Evolutionary conservation across 2,888 invertebrate species (phyloP), one percentile per base, ranked within the genome.

Genomic region (Phortica okadai): DNA sequence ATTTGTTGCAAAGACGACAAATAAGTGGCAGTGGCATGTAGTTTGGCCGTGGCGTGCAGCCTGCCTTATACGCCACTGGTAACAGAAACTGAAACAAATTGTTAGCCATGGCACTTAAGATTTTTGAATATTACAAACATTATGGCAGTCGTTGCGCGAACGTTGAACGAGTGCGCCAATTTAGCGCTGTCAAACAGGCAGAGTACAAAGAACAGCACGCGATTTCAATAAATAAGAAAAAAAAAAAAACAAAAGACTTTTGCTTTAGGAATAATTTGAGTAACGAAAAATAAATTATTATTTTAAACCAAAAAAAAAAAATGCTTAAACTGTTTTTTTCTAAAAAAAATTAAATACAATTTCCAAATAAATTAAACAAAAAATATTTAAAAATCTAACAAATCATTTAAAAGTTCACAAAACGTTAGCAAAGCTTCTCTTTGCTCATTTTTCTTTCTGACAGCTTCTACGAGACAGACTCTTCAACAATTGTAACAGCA

Each of bases 71-170:
- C 25, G 21, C 75, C 72, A 80, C 58, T 59, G 41, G 33, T 3
- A 73, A 16, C 33, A n/a, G 54, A 73, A 44, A 54, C 54, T 33
- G 21, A 70, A 70, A 70, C 70, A 70, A 70, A 70, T 70, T 70
- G 70, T 72, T 50, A 70, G 70, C 70, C 33, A 54, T 70, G 70
- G 54, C 54, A 50, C 81, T 78, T 80, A 79, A 81, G 80, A 80
- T 81, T 84, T 80, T 74, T 76, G 76, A 81, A 82, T 81, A 82
- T 79, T 67, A 82, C 81, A 78, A 82, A 80, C 79, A 81, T 77
- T 76, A 76, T 78, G 77, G 78, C 89, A 88, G 88, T 88, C 85
- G 83, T 81, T 78, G 77, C 75, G 81, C 82, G 88, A 83, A 88
- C 83, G 87, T 82, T 81, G 50, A 88, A 81, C 81, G 84, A 80